Evolutionary conservation across 1,140 invertebrate species (phyloP).

Genomic region (Periplaneta americana): DNA sequence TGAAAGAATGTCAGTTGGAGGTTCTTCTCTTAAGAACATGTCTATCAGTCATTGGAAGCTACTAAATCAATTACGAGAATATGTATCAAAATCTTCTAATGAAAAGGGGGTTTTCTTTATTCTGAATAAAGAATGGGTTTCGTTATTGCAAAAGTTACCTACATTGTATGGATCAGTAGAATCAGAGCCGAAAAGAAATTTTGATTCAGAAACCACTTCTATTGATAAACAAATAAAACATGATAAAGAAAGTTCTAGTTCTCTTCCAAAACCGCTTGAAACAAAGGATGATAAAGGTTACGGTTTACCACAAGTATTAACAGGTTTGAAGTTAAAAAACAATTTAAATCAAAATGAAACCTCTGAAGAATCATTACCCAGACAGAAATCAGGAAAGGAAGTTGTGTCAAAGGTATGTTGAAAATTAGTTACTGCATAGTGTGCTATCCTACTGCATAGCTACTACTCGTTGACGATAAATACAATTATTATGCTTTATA

Average conservation of each 20-base stretch:
- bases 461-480: too few relatives aligned
- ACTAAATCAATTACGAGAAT: conserved; percentile 40
- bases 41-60: conserved; percentile 45
- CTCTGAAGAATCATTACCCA: conserved; percentile 32
- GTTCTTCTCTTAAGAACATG: conserved; percentile 33
- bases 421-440: background rate
- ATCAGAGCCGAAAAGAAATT: background rate
- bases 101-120: conserved; percentile 42
- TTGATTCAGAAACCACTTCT: background rate
- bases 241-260: background rate
- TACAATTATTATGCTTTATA: too few relatives aligned
- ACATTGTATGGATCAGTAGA: background rate
- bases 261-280: background rate
- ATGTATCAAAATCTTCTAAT: conserved; percentile 39
- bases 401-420: conserved; percentile 20
- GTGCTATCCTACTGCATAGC: too few relatives aligned
- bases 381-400: conserved; percentile 38
- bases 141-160: conserved; percentile 39
- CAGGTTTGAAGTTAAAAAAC: conserved; percentile 32
- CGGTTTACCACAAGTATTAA: conserved; percentile 34
- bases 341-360: conserved; percentile 15
- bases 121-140: conserved; percentile 47
- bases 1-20: conserved; percentile 26
- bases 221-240: background rate
- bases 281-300: conserved; percentile 25